Conservation (phyloP, 2,888 invertebrate genomes). For the Patella ulyssiponensis region DNA sequence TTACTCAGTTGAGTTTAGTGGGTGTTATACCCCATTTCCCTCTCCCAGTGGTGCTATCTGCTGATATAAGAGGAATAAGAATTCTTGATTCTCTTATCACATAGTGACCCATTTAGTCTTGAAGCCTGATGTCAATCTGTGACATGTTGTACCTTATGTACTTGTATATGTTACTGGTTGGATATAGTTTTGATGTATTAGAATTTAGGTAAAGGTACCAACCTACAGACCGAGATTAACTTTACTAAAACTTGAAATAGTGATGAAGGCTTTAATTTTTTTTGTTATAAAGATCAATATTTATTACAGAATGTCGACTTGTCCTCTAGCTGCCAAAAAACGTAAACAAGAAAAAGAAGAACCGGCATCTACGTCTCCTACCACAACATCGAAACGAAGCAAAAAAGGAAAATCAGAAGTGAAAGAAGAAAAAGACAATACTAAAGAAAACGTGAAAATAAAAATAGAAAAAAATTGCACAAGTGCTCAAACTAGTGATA, state of each 20-base stretch:
- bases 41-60: no score
- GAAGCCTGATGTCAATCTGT: no score
- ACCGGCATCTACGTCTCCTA: slow-evolving; percentile 23
- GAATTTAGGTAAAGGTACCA: no score
- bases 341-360: slow-evolving; percentile 51
- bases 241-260: no score
- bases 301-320: slow-evolving; percentile 48
- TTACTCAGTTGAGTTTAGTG: no score
- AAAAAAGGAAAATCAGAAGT: slow-evolving; percentile 8
- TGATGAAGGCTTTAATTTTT: no score
- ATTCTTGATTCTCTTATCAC: no score
- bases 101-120: no score
- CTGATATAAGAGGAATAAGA: no score
- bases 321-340: slow-evolving; percentile 63
- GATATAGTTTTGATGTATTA: background rate
- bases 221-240: no score
- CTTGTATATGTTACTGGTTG: background rate
- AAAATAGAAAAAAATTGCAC: background rate
- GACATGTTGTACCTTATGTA: no score
- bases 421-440: slow-evolving; percentile 15
- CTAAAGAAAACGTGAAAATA: slow-evolving; percentile 20
- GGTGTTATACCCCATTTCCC: no score
- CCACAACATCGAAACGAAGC: slow-evolving; percentile 8
- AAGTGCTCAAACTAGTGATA: background rate
- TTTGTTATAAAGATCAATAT: background rate